Base-by-base conservation (phyloP, 2,888 invertebrate species). In the Chymomyza caudatula region DNA sequence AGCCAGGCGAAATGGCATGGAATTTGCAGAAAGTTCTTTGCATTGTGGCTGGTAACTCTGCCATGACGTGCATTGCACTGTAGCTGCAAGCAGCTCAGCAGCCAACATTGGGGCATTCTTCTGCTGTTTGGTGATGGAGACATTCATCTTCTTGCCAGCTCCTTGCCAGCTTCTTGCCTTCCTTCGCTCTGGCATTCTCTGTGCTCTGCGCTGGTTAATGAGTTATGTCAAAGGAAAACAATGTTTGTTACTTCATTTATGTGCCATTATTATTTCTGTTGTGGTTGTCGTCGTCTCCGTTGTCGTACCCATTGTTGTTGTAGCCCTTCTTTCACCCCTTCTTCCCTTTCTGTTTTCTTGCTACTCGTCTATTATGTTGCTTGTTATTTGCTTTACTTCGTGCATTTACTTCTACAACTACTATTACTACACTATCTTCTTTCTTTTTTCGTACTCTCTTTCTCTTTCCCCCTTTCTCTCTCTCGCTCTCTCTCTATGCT, bases 141-240 rank as follows among this genome's bases (percentile, higher is more conserved):
- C 29, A 73, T 73, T 76, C 65, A 63, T 65, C 74, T 73, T 65
- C 65, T 76, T 73, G 65, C 65, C 73, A 37, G 29, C 54, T 54
- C n/a, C 22, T 2, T 37, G 52, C 52, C 25, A 23, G 25, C 25
- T n/a, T 23, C 43, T 56, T 56, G 20, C 4, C n/a, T 54, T 13
- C n/a, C 37, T 23, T 23, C 25, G 17, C 51, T 25, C 37, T 29
- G 37, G 17, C 55, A 37, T 15, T 54, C 54, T 51, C 51, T 17
- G 11, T 51, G 4, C 17, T 51, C 19, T n/a, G 29, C 25, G 78
- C 69, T 83, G 85, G 81, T 87, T 88, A 88, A 87, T 88, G 87
- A 88, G 88, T 87, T 88, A 87, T 88, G 88, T 86, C 88, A 88
- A 88, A 88, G 81, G 85, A 88, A 87, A 86, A 87, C 83, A 87